phyloP scores from a whole-genome alignment of 2,113 vertebrate species.

The Lucifuga dentata region DNA sequence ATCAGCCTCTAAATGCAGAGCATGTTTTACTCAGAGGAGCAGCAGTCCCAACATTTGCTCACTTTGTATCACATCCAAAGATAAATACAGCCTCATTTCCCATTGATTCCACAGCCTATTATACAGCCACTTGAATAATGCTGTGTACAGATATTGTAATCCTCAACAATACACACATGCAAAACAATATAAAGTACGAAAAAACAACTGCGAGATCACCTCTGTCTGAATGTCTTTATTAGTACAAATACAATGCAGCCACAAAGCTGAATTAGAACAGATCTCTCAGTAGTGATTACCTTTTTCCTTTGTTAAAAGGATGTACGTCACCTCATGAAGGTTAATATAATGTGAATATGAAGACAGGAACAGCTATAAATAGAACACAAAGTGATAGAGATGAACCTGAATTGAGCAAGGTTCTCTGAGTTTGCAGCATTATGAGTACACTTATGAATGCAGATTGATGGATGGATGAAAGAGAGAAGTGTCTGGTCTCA shows the following conservation, averaged over 20 bases:
- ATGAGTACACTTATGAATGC: constrained; percentile 8
- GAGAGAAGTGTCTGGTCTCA: constrained; percentile 56
- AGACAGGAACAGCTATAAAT: constrained; percentile 24
- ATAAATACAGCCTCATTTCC: neutral
- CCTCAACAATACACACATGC: neutral
- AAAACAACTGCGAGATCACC: neutral
- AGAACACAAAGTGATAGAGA: constrained; percentile 20
- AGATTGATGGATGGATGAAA: neutral
- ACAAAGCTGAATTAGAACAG: constrained; percentile 14
- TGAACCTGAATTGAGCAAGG: neutral
- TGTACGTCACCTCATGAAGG: neutral
- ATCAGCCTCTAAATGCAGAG: too few relatives aligned
- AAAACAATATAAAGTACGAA: neutral
- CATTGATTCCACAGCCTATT: too few relatives aligned
- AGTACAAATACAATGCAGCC: constrained; percentile 43
- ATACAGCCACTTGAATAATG: too few relatives aligned
- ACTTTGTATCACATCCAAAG: neutral
- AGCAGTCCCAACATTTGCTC: too few relatives aligned
- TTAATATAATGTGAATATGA: constrained; percentile 17
- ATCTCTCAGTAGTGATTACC: constrained; percentile 7
- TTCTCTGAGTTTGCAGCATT: constrained; percentile 9
- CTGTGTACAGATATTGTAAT: neutral
- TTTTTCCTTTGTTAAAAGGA: constrained; percentile 1
- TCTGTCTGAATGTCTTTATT: constrained; percentile 45
- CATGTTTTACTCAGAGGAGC: too few relatives aligned